Evolutionary conservation across 2,113 vertebrate species (phyloP), one percentile per base, ranked within the genome.

Genomic region (Ivindomyrus marchei): DNA sequence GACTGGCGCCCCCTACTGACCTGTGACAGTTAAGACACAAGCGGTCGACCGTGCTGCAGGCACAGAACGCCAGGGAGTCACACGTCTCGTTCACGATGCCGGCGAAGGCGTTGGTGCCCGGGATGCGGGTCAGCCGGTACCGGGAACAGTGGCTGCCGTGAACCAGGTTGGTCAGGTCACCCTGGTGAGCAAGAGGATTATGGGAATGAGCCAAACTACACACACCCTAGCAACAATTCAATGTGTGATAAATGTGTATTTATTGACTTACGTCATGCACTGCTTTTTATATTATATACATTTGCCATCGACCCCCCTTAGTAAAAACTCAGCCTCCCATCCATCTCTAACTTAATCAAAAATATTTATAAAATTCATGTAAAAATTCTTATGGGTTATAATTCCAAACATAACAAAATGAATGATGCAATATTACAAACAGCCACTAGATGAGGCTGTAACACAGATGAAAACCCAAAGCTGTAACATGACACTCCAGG

Each of bases 21-120:
- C 98, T 96, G 96, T 99, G 98, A 94, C 98, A 99, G 96, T 99
- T 99, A 92, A 99, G 97, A 91, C 98, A 99, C 88, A 99, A 97
- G 0, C 98, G 96, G 94, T 99, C 98, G 83, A 99, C 98, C 85
- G 99, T 99, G 92, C 98, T 99, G 92, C 98, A 99, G 80, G 98
- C 98, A 0, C 98, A 99, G 96, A 99, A 99, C 0, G 98, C 98
- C 21, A 99, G 96, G 0, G 98, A 98, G 91, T 99, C 98, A 0
- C 98, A 99, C 0, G 98, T 99, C 94, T 99, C 98, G 0, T 99
- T 99, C 93, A 99, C 98, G 0, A 99, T 98, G 1, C 98, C 98
- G 0, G 98, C 98, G 1, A 99, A 99, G 0, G 98, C 97, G 0
- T 99, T 99, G 94, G 98, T 99, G 85, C 98, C 98, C 0, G 98